These are phyloP conservation scores for Mohoua ochrocephala DNA, from an alignment of 2,113 vertebrate genomes.

Conservation along the genomic window DNA sequence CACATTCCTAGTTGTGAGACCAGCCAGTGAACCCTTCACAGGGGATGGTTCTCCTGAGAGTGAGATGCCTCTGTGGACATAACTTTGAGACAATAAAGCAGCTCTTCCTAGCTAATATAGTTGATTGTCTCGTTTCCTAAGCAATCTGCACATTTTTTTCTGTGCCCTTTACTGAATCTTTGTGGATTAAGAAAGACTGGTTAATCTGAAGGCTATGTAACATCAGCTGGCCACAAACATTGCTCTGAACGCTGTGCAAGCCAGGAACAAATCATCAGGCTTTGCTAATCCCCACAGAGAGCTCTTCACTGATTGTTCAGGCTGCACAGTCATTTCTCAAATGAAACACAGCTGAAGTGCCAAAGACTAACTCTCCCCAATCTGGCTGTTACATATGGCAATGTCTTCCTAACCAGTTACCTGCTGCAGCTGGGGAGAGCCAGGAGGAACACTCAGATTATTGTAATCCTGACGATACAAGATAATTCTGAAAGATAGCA, in stretches of 20 bases:
- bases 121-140: background rate
- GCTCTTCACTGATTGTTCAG: conserved; percentile 24
- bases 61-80: background rate
- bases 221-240: conserved; percentile 5
- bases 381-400: background rate
- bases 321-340: conserved; percentile 27
- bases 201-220: conserved; percentile 51
- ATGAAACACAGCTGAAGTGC: conserved; percentile 55
- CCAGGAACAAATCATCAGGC: background rate
- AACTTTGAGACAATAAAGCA: background rate
- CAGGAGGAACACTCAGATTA: background rate
- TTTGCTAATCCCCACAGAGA: conserved; percentile 59
- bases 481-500: background rate
- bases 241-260: background rate
- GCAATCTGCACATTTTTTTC: conserved; percentile 4
- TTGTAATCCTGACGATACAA: background rate
- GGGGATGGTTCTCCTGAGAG: background rate
- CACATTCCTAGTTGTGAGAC: background rate
- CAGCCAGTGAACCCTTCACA: background rate
- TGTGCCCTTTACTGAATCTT: conserved; percentile 13
- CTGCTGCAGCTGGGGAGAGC: conserved; percentile 15
- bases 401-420: conserved; percentile 40
- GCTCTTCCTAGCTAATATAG: background rate
- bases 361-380: conserved; percentile 21
- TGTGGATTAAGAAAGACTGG: conserved; percentile 23